These are phyloP conservation scores for Drosophila sucinea DNA, from an alignment of 1,140 invertebrate species.

Conservation along the genomic window DNA sequence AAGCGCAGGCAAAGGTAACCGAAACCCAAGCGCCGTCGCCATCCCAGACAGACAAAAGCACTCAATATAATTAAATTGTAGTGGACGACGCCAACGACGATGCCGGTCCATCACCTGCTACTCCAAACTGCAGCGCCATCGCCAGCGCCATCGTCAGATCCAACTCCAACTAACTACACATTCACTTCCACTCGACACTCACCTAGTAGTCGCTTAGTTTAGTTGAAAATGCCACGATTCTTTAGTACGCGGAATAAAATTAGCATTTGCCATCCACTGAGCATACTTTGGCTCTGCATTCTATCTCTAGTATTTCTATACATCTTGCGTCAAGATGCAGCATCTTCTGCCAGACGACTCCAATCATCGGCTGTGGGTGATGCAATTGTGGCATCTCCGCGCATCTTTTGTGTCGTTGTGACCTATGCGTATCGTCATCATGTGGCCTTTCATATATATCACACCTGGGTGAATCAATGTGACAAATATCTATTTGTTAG, in stretches of 20 bases:
- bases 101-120: conserved; percentile 25
- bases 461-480: conserved; percentile 61
- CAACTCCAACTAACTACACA: conserved; percentile 24
- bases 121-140: neutral
- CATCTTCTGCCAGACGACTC: too few relatives aligned
- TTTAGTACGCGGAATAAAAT: conserved; percentile 58
- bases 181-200: neutral
- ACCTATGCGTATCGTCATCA: conserved; percentile 43
- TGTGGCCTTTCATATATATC: conserved; percentile 40
- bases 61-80: conserved; percentile 79
- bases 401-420: conserved; percentile 65
- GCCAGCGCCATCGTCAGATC: conserved; percentile 17
- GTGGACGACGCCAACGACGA: neutral
- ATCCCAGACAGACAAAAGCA: conserved; percentile 64
- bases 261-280: conserved; percentile 48
- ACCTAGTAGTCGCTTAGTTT: conserved; percentile 23
- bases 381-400: neutral
- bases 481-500: conserved; percentile 67
- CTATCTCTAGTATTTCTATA: conserved; percentile 29
- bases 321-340: conserved; percentile 1
- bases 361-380: too few relatives aligned
- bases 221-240: conserved; percentile 50
- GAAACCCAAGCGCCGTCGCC: neutral
- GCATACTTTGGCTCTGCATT: conserved; percentile 22
- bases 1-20: conserved; percentile 23